Base-by-base conservation (phyloP, 2,113 vertebrate genomes). In the Galeopterus variegatus region DNA sequence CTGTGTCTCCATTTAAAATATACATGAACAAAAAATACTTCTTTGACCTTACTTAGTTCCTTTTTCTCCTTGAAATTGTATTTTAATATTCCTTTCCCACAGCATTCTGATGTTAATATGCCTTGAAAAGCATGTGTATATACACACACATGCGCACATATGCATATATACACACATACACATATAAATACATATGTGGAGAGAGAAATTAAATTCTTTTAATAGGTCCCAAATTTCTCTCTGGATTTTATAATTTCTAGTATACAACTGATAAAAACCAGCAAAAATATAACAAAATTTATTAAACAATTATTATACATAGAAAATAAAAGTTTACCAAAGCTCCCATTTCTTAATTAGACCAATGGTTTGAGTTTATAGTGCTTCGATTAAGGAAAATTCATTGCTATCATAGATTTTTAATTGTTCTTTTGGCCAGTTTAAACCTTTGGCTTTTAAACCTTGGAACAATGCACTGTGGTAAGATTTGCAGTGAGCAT, bases 201-300 rank as follows among this genome's bases (percentile, higher is more conserved):
- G 17, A 88, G 26, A 88, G 24, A 50, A 91, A 48, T 54, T 88
- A 75, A 72, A 75, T 72, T 70, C n/a, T 80, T 72, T n/a, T 92
- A 79, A n/a, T 6, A 91, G 2, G 56, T 64, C 86, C 21, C 81
- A 73, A 7, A 6, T 73, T 23, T 21, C 21, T 80, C 13, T 88
- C 72, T 92, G 28, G 28, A 48, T 72, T 72, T 95, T 86, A 72
- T 45, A 23, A 60, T 82, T 88, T 95, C 24, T 83, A 50, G 48
- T 82, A 12, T 5, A 76, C 36, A 45, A 82, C 5, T 76, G 70
- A 95, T 77, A 67, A 76, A 60, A 82, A 82, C 93, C 18, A 67
- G 41, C 36, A 73, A 24, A 31, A 80, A 26, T 26, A 65, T 31
- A 92, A 73, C 28, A 70, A 91, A 72, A 52, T 28, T 84, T 84